phyloP scores from a whole-genome alignment of 1,140 invertebrate genomes.

The Nasonia giraulti region DNA sequence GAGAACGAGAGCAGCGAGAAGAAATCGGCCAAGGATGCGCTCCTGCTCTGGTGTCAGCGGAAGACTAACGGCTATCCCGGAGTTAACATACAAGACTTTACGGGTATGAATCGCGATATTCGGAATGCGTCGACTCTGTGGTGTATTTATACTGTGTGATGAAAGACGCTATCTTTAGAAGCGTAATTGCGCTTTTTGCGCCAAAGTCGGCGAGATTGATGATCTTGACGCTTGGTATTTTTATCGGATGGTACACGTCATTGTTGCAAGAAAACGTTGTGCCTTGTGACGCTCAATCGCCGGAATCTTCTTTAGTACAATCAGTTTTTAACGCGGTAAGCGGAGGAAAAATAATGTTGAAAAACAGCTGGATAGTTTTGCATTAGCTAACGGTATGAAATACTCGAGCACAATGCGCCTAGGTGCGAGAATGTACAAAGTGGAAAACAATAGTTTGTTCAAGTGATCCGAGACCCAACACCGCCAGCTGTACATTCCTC shows the following conservation, averaged over 20 bases:
- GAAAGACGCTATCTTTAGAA: neutral
- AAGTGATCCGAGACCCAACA: neutral
- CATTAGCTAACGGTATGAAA: neutral
- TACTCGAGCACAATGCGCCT: neutral
- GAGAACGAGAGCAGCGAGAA: slow-evolving; percentile 98
- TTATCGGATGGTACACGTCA: neutral
- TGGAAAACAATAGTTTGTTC: neutral
- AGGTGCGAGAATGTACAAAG: neutral
- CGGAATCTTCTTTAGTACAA: too few species aligned
- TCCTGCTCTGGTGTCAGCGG: slow-evolving; percentile 98
- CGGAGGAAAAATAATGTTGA: neutral
- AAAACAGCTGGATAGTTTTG: neutral
- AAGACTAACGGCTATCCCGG: slow-evolving; percentile 95
- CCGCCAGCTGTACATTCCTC: neutral
- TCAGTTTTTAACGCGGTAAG: too few species aligned
- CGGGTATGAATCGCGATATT: slow-evolving; percentile 67
- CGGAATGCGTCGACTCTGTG: neutral
- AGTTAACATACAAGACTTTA: slow-evolving; percentile 89
- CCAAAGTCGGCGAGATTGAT: neutral
- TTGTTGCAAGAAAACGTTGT: neutral
- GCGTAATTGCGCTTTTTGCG: neutral
- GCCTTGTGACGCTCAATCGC: too few species aligned
- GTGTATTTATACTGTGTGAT: neutral
- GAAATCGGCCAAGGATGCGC: slow-evolving; percentile 98
- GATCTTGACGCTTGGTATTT: neutral